Evolutionary conservation across 2,888 invertebrate genomes (phyloP).

Genomic region (Drosophila longiperda): DNA sequence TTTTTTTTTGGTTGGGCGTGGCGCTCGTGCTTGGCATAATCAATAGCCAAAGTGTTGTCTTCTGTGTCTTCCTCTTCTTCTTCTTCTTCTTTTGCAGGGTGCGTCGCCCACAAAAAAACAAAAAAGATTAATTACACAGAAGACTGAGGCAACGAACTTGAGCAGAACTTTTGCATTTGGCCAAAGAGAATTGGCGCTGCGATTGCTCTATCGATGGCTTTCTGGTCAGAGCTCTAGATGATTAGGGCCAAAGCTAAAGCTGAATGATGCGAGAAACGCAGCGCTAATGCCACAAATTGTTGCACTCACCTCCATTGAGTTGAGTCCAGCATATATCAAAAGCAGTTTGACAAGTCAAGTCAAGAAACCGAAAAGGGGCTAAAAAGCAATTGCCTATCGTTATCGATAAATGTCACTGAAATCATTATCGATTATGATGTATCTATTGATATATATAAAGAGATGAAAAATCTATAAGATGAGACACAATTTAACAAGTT

Average conservation of each 20-base stretch:
- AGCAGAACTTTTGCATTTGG: conserved; percentile 8
- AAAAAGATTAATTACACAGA: conserved; percentile 13
- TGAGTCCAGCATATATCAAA: not conserved
- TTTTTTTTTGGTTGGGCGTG: conserved; percentile 49
- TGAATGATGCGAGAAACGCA: not conserved
- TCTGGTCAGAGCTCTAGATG: conserved; percentile 12
- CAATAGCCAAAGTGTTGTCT: conserved; percentile 25
- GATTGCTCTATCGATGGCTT: not conserved
- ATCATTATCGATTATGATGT: not conserved
- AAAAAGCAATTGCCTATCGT: not conserved
- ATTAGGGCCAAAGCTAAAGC: conserved; percentile 41
- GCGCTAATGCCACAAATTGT: conserved; percentile 39
- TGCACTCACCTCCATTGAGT: conserved; percentile 15
- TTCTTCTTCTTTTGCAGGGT: conserved; percentile 10
- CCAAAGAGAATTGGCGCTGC: not conserved
- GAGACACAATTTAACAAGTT: not conserved
- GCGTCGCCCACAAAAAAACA: conserved; percentile 18
- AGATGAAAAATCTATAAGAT: not conserved
- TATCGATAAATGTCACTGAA: not conserved
- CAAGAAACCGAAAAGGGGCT: not conserved
- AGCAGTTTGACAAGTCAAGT: conserved; percentile 1
- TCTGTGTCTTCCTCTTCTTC: not conserved
- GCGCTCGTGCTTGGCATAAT: conserved; percentile 50
- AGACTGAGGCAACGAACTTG: conserved; percentile 54
- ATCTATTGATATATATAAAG: not conserved